A percentile compares a stretch with the other conserved stretches of the same genome.
These are phyloP conservation scores for Diabrotica undecimpunctata DNA, from an alignment of 1,140 invertebrate genomes.

Conservation along the genomic window DNA sequence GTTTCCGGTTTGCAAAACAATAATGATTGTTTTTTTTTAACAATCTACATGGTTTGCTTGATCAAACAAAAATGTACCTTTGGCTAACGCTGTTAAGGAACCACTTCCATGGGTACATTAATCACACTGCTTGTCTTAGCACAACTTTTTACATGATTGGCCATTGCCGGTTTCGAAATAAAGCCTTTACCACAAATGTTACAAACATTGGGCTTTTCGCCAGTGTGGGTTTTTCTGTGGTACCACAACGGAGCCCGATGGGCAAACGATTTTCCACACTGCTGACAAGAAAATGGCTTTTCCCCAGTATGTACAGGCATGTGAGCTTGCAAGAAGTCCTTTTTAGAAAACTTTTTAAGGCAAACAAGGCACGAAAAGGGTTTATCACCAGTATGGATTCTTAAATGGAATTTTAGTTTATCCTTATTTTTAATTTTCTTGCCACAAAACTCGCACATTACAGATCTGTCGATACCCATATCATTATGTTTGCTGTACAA, in stretches of 20 bases:
- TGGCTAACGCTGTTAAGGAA: too few species aligned
- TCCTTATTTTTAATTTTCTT: constrained; percentile 68
- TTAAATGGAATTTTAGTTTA: constrained; percentile 62
- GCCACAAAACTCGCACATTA: constrained; percentile 65
- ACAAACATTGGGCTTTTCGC: constrained; percentile 36
- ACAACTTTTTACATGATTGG: constrained; percentile 9
- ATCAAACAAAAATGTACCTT: too few species aligned
- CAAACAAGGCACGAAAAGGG: constrained; percentile 37
- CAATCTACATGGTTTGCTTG: too few species aligned
- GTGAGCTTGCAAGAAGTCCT: constrained; percentile 48
- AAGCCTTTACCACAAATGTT: constrained; percentile 13
- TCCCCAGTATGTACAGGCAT: constrained; percentile 52
- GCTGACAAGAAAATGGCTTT: constrained; percentile 51
- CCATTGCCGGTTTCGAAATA: constrained; percentile 15
- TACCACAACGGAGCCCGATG: constrained; percentile 63
- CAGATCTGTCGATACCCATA: constrained; percentile 28
- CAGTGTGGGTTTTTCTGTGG: constrained; percentile 46
- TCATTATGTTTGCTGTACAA: constrained; percentile 28
- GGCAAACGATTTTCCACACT: constrained; percentile 64
- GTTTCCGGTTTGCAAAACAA: too few species aligned
- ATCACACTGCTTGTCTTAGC: constrained; percentile 46
- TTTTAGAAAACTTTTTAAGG: constrained; percentile 50
- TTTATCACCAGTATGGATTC: constrained; percentile 52
- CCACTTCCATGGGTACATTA: too few species aligned
- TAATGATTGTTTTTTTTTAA: too few species aligned